Base-by-base conservation (phyloP, 2,797 vertebrate species). In the Podargus strigoides region DNA sequence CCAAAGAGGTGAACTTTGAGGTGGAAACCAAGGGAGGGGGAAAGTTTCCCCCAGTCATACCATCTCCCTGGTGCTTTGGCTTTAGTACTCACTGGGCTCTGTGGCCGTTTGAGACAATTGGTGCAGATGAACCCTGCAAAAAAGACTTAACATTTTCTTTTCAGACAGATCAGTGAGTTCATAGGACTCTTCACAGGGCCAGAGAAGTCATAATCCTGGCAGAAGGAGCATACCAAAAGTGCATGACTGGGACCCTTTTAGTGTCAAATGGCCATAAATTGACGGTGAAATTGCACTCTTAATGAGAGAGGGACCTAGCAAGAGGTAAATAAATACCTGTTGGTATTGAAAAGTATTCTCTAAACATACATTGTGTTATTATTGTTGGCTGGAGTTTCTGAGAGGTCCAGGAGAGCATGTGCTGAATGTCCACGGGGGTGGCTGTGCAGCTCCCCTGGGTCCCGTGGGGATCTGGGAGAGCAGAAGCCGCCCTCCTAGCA, bases 21-120 rank as follows among this genome's bases (percentile, higher is more conserved):
- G 32, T 58, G 60, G 44, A 36, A 77, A 52, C 47, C 23, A 15
- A 24, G 44, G 49, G 24, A 60, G 18, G 7, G 23, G 20, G 12
- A 12, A 36, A 6, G n/a, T 62, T 68, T 82, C 6, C n/a, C 59
- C 23, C 1, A 3, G 41, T 23, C 8, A 2, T 78, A 46, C 41
- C 21, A 12, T 28, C 53, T 62, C 42, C 23, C 34, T 37, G 23
- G 6, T 73, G 30, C 37, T 26, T 60, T 60, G 62, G 27, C 49
- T 64, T 52, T 23, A n/a, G 27, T 39, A 12, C 12, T 50, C 0
- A 1, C 12, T 1, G 0, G 41, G 37, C 70, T 82, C n/a, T 16
- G 10, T 36, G 36, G 50, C 50, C 22, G 3, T 70, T 75, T 46
- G 63, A 32, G 20, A 47, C 59, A 22, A 22, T 18, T 44, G 36